phyloP scores from a whole-genome alignment of 2,113 vertebrate genomes.

The Heloderma charlesbogerti region DNA sequence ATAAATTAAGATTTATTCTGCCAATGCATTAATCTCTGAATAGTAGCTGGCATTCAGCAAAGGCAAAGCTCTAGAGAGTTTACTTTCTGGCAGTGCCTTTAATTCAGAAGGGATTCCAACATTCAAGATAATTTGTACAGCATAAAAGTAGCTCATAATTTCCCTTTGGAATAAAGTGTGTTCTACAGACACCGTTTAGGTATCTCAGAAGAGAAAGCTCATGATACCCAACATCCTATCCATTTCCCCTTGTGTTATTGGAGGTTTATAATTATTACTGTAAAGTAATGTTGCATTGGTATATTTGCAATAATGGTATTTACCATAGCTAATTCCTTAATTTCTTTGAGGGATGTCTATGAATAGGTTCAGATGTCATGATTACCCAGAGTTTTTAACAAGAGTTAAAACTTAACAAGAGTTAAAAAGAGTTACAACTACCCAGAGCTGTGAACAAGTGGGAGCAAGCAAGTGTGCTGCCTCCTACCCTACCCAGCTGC shows the following conservation, averaged over 20 bases:
- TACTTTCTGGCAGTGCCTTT: fast-evolving
- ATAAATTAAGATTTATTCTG: slow-evolving; percentile 27
- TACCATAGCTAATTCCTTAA: background rate
- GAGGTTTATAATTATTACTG: background rate
- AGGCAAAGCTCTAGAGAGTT: fast-evolving
- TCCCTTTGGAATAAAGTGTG: background rate
- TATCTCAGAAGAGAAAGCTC: fast-evolving
- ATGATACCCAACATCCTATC: background rate
- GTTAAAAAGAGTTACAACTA: too few relatives aligned
- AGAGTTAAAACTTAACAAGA: too few relatives aligned
- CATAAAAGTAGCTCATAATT: background rate
- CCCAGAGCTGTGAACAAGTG: too few relatives aligned
- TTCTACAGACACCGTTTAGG: background rate
- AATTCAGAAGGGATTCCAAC: background rate
- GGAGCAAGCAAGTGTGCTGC: too few relatives aligned
- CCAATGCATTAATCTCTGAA: slow-evolving; percentile 26
- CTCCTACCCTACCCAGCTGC: too few relatives aligned
- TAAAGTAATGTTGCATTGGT: background rate
- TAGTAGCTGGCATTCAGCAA: fast-evolving
- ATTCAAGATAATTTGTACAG: background rate
- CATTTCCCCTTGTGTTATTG: background rate
- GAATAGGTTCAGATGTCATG: background rate
- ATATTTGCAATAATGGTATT: too few relatives aligned
- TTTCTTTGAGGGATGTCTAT: background rate
- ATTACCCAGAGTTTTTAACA: too few relatives aligned